Percentiles rank a stretch among this genome's conserved stretches.
Conservation (phyloP, 2,797 vertebrate genomes). For the Sorex maritimensis region DNA sequence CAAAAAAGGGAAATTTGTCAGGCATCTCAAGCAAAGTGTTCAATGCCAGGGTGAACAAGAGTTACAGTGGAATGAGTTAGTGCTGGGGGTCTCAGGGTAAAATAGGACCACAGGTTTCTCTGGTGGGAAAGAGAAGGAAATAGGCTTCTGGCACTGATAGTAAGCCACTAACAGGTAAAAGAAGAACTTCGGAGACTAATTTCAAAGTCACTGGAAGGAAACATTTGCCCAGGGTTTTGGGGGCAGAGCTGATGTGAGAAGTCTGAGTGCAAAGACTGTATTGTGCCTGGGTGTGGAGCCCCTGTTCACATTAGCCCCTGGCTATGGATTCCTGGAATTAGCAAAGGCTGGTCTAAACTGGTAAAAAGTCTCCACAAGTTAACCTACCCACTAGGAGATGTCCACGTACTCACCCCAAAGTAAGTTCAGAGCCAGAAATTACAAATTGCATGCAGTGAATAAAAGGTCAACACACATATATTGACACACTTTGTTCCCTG, state of each 20-base stretch:
- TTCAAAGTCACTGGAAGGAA: not conserved
- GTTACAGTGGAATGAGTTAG: not conserved
- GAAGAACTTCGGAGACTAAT: not conserved
- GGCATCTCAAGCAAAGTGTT: not conserved
- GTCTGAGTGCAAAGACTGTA: not conserved
- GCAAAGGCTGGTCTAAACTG: not conserved
- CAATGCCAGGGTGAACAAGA: not conserved
- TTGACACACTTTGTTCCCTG: not conserved
- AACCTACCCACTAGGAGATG: not conserved
- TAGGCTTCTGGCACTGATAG: not conserved
- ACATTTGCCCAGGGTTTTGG: not conserved
- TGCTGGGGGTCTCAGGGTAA: not conserved
- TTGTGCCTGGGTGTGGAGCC: fast-evolving
- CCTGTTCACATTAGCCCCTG: not conserved
- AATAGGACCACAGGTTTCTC: not conserved
- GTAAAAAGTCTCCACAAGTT: too few species aligned
- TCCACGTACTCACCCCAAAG: not conserved
- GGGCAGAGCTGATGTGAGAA: not conserved
- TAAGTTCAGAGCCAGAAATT: not conserved
- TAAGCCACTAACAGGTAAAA: not conserved
- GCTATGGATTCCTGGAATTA: not conserved
- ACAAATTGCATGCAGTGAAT: not conserved
- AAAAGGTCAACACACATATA: not conserved
- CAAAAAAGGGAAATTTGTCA: not conserved
- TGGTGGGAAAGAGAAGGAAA: not conserved